phyloP scores from a whole-genome alignment of 2,888 invertebrate genomes.

The Esperia sulphurella region DNA sequence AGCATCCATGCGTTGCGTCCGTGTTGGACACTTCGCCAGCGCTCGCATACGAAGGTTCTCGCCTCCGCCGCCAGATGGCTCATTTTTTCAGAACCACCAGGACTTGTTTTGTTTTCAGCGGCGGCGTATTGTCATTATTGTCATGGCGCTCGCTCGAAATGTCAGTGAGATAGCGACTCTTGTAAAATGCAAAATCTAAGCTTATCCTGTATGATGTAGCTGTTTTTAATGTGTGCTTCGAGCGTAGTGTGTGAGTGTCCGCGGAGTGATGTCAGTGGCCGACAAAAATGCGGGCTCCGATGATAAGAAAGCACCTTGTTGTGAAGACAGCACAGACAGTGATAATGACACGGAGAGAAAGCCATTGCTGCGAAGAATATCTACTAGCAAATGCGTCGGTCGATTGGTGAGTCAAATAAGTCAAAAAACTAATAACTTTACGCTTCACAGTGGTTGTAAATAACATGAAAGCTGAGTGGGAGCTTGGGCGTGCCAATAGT shows the following conservation, averaged over 20 bases:
- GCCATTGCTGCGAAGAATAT: constrained; percentile 87
- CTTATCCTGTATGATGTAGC: constrained; percentile 73
- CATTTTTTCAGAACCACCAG: constrained; percentile 20
- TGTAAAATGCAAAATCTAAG: constrained; percentile 55
- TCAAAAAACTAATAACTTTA: not conserved
- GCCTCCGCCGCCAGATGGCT: constrained; percentile 36
- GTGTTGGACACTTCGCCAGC: too few species aligned
- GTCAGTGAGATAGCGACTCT: constrained; percentile 62
- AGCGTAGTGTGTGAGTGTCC: constrained; percentile 53
- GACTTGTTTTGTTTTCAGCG: constrained; percentile 74
- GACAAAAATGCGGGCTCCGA: constrained; percentile 43
- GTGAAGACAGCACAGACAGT: constrained; percentile 83
- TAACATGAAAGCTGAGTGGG: constrained; percentile 1
- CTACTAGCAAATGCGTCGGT: constrained; percentile 90
- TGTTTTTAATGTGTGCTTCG: constrained; percentile 54
- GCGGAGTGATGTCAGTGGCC: constrained; percentile 68
- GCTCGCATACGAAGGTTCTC: not conserved
- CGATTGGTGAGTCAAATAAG: constrained; percentile 80
- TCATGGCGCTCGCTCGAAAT: constrained; percentile 73
- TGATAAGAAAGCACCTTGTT: constrained; percentile 51
- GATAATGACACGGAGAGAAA: constrained; percentile 91
- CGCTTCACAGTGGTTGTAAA: not conserved
- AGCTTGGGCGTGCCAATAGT: constrained; percentile 52
- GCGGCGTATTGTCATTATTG: constrained; percentile 58
- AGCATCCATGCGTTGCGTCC: too few species aligned